Evolutionary conservation across 2,888 invertebrate genomes (phyloP), one percentile per base, ranked within the genome.

Genomic region (Cactoblastis cactorum): DNA sequence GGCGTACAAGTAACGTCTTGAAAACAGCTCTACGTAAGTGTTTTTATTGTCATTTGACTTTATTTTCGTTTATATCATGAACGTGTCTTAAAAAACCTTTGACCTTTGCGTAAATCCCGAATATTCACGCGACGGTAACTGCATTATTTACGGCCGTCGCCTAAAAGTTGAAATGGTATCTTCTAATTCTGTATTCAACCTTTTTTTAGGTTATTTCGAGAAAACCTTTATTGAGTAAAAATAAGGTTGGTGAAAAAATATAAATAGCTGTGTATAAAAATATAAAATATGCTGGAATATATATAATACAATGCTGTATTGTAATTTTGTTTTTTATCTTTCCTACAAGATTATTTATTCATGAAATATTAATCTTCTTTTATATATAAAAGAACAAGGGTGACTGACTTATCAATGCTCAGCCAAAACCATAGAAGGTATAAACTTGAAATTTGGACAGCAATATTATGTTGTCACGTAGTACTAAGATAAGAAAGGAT

Each of bases 11-110:
- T 51, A n/a, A n/a, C n/a, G 67, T 77, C 19, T 77, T 80, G 56
- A 71, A 64, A 65, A 75, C 71, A 59, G 77, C 69, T 66, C 63
- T 78, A 52, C 76, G 82, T 81, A 72, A 84, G 78, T 83, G 65
- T 61, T 49, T 54, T 60, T 66, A 61, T 55, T 62, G 67, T 61
- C 54, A 57, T 56, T 60, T 50, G 51, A 50, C 52, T 63, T 37
- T 37, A 56, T 61, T 59, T 53, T 35, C 53, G 57, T 52, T 52
- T 51, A 54, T 53, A 51, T 43, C n/a, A 22, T 41, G 34, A 49
- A 47, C 52, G 50, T 53, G 45, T n/a, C 18, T 45, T 15, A 6
- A 35, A 11, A 35, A 51, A 53, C 49, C 52, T 62, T 51, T 55
- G 56, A 64, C 63, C 64, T 61, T 62, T 57, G 56, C n/a, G n/a